Evolutionary conservation across 2,888 invertebrate species (phyloP).

Genomic region (Brachypalpus laphriformis): DNA sequence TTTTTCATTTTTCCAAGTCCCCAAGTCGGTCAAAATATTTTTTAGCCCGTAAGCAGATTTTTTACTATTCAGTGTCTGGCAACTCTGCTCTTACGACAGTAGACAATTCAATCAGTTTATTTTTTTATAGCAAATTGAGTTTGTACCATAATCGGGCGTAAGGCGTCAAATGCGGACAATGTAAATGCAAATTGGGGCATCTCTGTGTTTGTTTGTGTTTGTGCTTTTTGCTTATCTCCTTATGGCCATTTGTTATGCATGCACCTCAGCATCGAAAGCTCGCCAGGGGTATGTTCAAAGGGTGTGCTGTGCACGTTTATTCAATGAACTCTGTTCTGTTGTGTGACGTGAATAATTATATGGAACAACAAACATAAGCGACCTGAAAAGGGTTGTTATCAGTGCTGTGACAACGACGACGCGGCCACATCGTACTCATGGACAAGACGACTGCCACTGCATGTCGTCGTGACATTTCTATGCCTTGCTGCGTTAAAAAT

Average conservation of each 20-base stretch:
- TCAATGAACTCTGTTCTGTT: conserved; percentile 29
- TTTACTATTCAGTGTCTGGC: too few relatives aligned
- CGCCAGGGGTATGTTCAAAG: conserved; percentile 16
- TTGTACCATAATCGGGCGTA: conserved; percentile 44
- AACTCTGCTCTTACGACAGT: background rate
- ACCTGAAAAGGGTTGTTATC: conserved; percentile 58
- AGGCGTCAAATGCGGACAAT: too few relatives aligned
- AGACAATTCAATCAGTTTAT: conserved; percentile 27
- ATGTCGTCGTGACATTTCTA: conserved; percentile 53
- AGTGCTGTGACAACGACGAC: conserved; percentile 32
- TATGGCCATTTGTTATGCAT: conserved; percentile 20
- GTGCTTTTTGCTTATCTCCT: conserved; percentile 8
- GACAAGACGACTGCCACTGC: conserved; percentile 37
- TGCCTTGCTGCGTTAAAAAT: conserved; percentile 51
- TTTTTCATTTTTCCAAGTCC: too few relatives aligned
- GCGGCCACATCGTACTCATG: conserved; percentile 55
- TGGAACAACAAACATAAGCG: conserved; percentile 44
- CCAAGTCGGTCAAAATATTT: too few relatives aligned
- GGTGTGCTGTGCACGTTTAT: conserved; percentile 14
- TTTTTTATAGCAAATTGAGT: conserved; percentile 39
- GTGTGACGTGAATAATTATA: conserved; percentile 69
- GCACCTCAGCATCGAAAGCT: background rate
- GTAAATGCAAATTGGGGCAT: conserved; percentile 50
- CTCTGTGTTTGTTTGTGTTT: conserved; percentile 3
- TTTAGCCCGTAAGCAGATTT: too few relatives aligned